phyloP scores from a whole-genome alignment of 2,888 invertebrate genomes.

The Endomychus coccineus region DNA sequence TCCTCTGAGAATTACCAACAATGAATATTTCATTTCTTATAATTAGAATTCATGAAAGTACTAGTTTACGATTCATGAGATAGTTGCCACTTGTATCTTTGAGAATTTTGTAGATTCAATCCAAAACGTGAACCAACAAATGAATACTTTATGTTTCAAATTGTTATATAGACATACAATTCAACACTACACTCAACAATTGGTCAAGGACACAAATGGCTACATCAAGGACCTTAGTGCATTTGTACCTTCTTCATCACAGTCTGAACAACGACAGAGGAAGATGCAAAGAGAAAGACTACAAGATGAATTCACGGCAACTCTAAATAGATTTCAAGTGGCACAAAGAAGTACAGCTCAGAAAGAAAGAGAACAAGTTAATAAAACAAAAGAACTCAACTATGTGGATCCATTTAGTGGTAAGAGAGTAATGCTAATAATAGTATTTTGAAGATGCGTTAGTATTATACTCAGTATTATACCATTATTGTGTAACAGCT shows the following conservation, averaged over 20 bases:
- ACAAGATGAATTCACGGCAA: conserved; percentile 85
- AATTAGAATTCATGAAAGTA: too few relatives aligned
- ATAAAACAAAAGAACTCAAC: conserved; percentile 61
- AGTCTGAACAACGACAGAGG: conserved; percentile 67
- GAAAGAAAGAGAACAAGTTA: conserved; percentile 85
- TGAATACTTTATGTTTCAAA: neutral
- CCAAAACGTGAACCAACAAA: neutral
- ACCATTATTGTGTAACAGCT: too few relatives aligned
- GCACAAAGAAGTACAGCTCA: conserved; percentile 82
- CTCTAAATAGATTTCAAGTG: conserved; percentile 81
- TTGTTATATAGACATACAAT: conserved; percentile 68
- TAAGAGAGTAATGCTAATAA: too few relatives aligned
- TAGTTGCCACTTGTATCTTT: too few relatives aligned
- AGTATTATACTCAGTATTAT: too few relatives aligned
- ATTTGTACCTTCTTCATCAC: conserved; percentile 49
- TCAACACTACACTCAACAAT: conserved; percentile 89
- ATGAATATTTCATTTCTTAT: too few relatives aligned
- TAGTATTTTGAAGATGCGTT: too few relatives aligned
- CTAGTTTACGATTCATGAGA: too few relatives aligned
- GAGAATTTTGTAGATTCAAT: too few relatives aligned
- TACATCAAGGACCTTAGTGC: conserved; percentile 75
- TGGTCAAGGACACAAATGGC: conserved; percentile 87
- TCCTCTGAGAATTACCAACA: too few relatives aligned
- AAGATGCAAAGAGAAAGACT: conserved; percentile 84
- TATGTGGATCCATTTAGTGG: conserved; percentile 53